A percentile compares a stretch with the other conserved stretches of the same genome.
These are phyloP conservation scores for Conger conger DNA, from an alignment of 2,113 vertebrate species.

Conservation along the genomic window DNA sequence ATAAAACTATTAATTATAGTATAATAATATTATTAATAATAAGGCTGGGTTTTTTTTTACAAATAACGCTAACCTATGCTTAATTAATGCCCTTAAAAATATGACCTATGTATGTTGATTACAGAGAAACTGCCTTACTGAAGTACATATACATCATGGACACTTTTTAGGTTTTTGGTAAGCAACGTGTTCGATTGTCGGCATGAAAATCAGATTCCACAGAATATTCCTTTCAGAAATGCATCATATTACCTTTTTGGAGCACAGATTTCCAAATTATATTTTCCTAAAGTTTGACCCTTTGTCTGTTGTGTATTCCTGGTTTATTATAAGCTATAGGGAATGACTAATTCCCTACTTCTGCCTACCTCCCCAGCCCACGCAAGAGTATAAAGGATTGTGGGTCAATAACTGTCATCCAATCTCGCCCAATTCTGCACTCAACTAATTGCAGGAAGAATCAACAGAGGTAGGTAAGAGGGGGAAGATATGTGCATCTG, in stretches of 20 bases:
- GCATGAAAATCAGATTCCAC: neutral
- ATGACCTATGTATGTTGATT: too few relatives aligned
- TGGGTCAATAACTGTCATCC: constrained; percentile 30
- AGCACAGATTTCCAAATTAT: neutral
- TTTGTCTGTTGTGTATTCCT: neutral
- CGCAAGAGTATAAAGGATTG: constrained; percentile 29
- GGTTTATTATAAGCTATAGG: neutral
- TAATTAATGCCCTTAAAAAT: too few relatives aligned
- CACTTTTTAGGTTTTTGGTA: neutral
- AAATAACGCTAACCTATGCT: too few relatives aligned
- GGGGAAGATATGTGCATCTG: neutral
- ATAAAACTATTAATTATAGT: too few relatives aligned
- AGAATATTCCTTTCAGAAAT: neutral
- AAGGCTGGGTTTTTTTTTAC: too few relatives aligned
- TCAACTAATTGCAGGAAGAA: neutral
- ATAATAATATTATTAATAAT: too few relatives aligned
- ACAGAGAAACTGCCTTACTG: too few relatives aligned
- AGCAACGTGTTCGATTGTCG: neutral
- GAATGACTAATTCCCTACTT: constrained; percentile 44
- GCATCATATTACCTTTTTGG: neutral
- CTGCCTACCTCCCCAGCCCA: constrained; percentile 34
- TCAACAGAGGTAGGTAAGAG: neutral
- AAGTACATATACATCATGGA: too few relatives aligned
- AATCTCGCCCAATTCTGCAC: constrained; percentile 13
- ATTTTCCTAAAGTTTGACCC: neutral